Evolutionary conservation across 92 coral and sea anemone species (phyloP).

Genomic region (Galaxea fascicularis): DNA sequence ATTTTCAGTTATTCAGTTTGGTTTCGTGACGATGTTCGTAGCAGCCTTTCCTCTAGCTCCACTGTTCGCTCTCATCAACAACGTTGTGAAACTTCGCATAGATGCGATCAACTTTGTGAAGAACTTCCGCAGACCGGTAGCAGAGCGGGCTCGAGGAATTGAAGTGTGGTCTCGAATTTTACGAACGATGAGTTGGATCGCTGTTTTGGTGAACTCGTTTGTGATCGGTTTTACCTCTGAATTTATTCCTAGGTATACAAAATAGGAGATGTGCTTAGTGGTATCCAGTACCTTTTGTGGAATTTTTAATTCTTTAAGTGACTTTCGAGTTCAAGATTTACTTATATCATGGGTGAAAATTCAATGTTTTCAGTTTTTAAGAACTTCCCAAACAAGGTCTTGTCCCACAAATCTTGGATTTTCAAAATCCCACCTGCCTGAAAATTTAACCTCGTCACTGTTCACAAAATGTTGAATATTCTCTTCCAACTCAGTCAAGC

Average conservation of each 20-base stretch:
- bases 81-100: constrained; percentile 89
- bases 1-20: constrained; percentile 90
- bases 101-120: constrained; percentile 95
- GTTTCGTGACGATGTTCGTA: constrained; percentile 97
- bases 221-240: constrained; percentile 97
- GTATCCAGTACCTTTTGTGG: too few relatives aligned
- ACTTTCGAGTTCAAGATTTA: too few relatives aligned
- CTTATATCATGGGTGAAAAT: too few relatives aligned
- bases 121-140: constrained; percentile 94
- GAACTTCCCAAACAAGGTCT: too few relatives aligned
- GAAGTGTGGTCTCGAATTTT: constrained; percentile 92
- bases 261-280: too few relatives aligned
- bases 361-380: too few relatives aligned
- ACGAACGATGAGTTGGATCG: constrained; percentile 79
- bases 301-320: too few relatives aligned
- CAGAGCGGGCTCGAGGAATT: constrained; percentile 90
- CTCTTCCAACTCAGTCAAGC: too few relatives aligned
- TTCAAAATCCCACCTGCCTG: too few relatives aligned
- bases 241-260: constrained; percentile 87
- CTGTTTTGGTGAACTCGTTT: constrained; percentile 91
- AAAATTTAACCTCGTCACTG: too few relatives aligned
- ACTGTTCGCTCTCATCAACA: constrained; percentile 92
- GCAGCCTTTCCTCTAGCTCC: constrained; percentile 99
- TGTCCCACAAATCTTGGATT: too few relatives aligned
- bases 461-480: too few relatives aligned